phyloP scores from a whole-genome alignment of 2,797 vertebrate species.

The Parotocinclus haroldoi region DNA sequence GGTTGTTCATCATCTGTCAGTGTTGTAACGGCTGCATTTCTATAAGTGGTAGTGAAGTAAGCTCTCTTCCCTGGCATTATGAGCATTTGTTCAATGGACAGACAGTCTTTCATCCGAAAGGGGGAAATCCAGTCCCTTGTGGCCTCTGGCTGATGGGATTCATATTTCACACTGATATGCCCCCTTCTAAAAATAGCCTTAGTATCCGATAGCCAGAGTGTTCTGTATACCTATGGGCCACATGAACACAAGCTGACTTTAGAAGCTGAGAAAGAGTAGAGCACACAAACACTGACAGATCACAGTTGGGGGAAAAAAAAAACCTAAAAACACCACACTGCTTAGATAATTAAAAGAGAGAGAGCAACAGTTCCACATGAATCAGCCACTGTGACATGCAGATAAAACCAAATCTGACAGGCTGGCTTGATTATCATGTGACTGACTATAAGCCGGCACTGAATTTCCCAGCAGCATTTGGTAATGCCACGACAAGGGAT shows the following conservation, averaged over 20 bases:
- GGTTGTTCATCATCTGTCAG: conserved; percentile 14
- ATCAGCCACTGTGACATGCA: conserved; percentile 15
- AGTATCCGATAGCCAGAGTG: conserved; percentile 1
- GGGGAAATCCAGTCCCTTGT: conserved; percentile 10
- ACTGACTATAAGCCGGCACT: conserved; percentile 7
- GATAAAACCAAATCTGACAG: conserved; percentile 19
- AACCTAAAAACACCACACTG: no score
- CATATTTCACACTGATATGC: conserved; percentile 43
- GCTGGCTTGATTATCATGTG: conserved; percentile 37
- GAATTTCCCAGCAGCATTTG: conserved; percentile 15
- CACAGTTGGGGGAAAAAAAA: no score
- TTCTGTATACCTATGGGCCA: conserved; percentile 5
- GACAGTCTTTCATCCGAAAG: conserved; percentile 26
- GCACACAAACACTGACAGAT: neutral
- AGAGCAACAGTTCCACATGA: no score
- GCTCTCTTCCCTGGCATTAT: neutral
- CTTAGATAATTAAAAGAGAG: neutral
- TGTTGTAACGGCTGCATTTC: conserved; percentile 16
- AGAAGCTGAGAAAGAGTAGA: neutral
- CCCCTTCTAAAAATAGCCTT: conserved; percentile 40
- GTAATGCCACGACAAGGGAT: conserved; percentile 27
- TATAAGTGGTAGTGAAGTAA: conserved; percentile 15
- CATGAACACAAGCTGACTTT: neutral
- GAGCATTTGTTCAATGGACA: conserved; percentile 38
- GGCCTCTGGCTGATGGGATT: conserved; percentile 32